These are phyloP conservation scores for human (Homo sapiens) DNA, from an alignment of 2,113 vertebrate species.

Conservation along the genomic window GRCh38 chr1:66284001-66284500, in stretches of 20 bases:
- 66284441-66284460: neutral
- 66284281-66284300: neutral
- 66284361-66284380: neutral
- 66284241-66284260: constrained; percentile 11
- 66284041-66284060: neutral
- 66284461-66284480: neutral
- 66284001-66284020: neutral
- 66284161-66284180: neutral
- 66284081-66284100: neutral
- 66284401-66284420: neutral
- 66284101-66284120: constrained; percentile 2
- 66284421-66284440: neutral
- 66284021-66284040: neutral
- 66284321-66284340: neutral
- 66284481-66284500: neutral
- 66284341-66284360: neutral
- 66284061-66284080: neutral
- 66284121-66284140: neutral
- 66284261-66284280: neutral
- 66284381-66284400: neutral
- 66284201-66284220: neutral
- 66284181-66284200: neutral
- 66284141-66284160: neutral
- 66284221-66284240: neutral
- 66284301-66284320: neutral